Percentiles rank a stretch among this genome's conserved stretches.
These are phyloP conservation scores for Anas georgica DNA, from an alignment of 2,797 vertebrate genomes.

Conservation along the genomic window DNA sequence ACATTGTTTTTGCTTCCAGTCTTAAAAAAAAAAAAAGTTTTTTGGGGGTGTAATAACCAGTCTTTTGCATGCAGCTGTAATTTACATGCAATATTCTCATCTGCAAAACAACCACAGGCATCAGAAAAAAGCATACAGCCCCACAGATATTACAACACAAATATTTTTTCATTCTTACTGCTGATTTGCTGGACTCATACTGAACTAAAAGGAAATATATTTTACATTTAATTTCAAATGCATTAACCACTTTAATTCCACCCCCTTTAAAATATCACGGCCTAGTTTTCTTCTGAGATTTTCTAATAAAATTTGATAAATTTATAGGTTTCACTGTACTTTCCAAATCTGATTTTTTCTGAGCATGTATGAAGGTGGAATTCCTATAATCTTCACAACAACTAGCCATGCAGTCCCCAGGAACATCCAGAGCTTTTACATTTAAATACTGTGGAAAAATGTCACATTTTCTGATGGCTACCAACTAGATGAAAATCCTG, in stretches of 20 bases:
- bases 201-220: background rate
- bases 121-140: background rate
- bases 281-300: background rate
- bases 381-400: background rate
- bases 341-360: background rate
- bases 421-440: background rate
- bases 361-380: background rate
- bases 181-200: background rate
- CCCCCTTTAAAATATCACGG: background rate
- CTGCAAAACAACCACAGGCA: background rate
- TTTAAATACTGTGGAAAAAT: background rate
- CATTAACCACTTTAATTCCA: background rate
- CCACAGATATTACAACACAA: background rate
- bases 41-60: background rate
- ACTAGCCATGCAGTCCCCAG: background rate
- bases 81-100: constrained; percentile 12
- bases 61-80: background rate
- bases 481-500: background rate
- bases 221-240: background rate
- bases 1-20: background rate
- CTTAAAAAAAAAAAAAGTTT: background rate
- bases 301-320: constrained; percentile 10
- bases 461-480: background rate
- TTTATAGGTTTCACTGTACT: background rate
- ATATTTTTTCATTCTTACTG: background rate